A percentile compares a stretch with the other conserved stretches of the same genome.
Conservation (phyloP, 2,113 vertebrate species). For the Sarotherodon lohbergeri region DNA sequence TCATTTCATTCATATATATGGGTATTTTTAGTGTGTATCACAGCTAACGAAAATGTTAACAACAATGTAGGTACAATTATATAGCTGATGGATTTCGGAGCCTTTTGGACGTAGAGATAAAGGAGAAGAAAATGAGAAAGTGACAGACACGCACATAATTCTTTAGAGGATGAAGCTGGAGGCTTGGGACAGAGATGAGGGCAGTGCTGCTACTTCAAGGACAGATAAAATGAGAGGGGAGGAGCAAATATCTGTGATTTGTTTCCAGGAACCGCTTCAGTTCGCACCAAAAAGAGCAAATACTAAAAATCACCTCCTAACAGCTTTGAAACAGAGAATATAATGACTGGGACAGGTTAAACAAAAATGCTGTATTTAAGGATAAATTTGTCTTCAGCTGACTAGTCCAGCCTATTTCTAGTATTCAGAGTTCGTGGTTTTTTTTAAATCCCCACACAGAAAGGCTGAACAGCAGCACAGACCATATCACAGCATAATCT, state of each 20-base stretch:
- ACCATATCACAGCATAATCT: background rate
- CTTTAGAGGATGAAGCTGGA: constrained; percentile 15
- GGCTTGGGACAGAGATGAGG: constrained; percentile 6
- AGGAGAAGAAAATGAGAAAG: background rate
- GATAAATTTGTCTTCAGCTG: background rate
- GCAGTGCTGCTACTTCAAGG: constrained; percentile 24
- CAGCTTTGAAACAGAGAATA: background rate
- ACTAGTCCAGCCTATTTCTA: background rate
- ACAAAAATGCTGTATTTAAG: background rate
- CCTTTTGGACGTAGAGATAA: background rate
- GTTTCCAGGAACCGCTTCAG: constrained; percentile 6
- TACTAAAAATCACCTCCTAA: background rate
- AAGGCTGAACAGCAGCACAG: background rate
- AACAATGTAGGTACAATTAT: background rate
- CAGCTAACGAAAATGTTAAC: background rate
- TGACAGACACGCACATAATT: background rate
- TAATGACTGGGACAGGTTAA: background rate
- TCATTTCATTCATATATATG: background rate
- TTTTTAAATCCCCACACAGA: background rate
- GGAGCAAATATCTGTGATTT: background rate
- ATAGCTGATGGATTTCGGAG: background rate
- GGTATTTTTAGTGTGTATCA: background rate
- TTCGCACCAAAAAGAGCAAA: background rate
- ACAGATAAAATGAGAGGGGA: background rate
- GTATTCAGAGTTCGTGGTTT: background rate